Conservation (phyloP, 2,113 vertebrate genomes). For the Dolichallabes microphthalmus region DNA sequence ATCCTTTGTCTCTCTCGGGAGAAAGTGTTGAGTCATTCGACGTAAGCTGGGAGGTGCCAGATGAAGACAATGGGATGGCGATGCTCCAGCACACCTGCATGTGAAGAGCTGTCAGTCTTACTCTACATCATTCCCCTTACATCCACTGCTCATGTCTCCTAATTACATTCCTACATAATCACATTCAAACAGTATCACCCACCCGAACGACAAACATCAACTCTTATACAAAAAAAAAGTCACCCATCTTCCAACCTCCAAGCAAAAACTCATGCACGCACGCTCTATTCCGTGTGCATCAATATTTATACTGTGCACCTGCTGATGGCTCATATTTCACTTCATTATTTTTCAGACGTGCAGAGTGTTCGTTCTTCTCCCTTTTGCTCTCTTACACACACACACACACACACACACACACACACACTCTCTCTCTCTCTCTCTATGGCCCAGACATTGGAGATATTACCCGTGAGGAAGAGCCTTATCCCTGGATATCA, state of each 20-base stretch:
- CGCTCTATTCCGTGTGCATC: slow-evolving; percentile 21
- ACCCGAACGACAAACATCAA: background rate
- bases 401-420: background rate
- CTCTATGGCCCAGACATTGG: background rate
- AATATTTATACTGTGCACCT: slow-evolving; percentile 60
- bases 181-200: background rate
- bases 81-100: slow-evolving; percentile 40
- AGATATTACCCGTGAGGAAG: slow-evolving; percentile 52
- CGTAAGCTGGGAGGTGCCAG: slow-evolving; percentile 29
- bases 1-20: slow-evolving; percentile 15
- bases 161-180: slow-evolving; percentile 7
- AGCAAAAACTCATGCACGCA: background rate
- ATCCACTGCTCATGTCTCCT: background rate
- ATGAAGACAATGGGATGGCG: slow-evolving; percentile 30
- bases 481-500: slow-evolving; percentile 51
- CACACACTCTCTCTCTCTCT: background rate
- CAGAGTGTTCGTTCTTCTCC: slow-evolving; percentile 37
- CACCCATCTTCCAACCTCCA: background rate
- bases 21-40: slow-evolving; percentile 32
- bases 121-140: background rate
- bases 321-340: slow-evolving; percentile 66
- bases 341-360: slow-evolving; percentile 61
- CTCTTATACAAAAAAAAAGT: background rate
- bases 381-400: background rate
- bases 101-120: slow-evolving; percentile 36